Evolutionary conservation across 2,113 vertebrate species (phyloP).

Genomic region (Cyprinodon brontotheroides): DNA sequence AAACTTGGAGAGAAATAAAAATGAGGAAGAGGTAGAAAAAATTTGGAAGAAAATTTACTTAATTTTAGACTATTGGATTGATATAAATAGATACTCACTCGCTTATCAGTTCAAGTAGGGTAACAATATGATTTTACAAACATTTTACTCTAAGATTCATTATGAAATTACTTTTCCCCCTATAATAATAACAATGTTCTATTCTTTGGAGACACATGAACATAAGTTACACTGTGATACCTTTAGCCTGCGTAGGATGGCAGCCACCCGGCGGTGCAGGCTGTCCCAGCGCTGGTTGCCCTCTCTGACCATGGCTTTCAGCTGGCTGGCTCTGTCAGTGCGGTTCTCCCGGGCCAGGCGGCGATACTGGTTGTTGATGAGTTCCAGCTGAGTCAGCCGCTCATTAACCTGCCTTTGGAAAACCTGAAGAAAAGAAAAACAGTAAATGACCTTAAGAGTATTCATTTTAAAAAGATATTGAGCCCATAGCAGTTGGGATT

Average conservation of each 20-base stretch:
- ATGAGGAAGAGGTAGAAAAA: not conserved
- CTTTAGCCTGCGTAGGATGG: slow-evolving; percentile 89
- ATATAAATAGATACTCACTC: not conserved
- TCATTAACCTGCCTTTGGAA: slow-evolving; percentile 93
- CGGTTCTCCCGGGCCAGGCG: slow-evolving; percentile 93
- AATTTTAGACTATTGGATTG: not conserved
- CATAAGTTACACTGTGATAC: slow-evolving; percentile 65
- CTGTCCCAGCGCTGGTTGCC: slow-evolving; percentile 93
- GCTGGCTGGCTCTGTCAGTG: slow-evolving; percentile 86
- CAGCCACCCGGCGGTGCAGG: slow-evolving; percentile 85
- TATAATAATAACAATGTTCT: too few relatives aligned
- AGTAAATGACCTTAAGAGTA: not conserved
- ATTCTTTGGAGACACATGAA: not conserved
- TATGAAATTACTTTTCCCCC: not conserved
- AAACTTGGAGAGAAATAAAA: slow-evolving; percentile 74
- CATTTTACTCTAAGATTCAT: not conserved
- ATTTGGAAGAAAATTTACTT: not conserved
- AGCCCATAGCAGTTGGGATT: not conserved
- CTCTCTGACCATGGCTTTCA: slow-evolving; percentile 88
- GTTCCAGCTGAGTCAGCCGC: slow-evolving; percentile 88
- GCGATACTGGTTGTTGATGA: slow-evolving; percentile 94
- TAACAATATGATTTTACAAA: not conserved
- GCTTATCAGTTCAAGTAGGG: too few relatives aligned
- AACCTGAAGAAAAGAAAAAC: slow-evolving; percentile 70
- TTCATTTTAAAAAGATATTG: too few relatives aligned